These are phyloP conservation scores for Drosophila anomelani DNA, from an alignment of 2,888 invertebrate species.

Conservation along the genomic window DNA sequence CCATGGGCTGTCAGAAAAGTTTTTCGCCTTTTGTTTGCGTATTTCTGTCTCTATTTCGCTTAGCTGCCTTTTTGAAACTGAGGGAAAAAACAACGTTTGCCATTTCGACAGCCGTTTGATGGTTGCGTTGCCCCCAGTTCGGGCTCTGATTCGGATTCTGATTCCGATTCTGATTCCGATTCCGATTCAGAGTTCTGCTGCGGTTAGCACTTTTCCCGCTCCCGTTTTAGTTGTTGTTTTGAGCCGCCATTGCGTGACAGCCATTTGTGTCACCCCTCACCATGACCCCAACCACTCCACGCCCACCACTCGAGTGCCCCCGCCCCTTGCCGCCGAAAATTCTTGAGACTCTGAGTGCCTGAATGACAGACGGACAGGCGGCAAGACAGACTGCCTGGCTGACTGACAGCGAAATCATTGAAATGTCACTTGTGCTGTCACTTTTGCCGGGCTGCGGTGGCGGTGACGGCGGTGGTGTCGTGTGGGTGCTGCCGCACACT, in stretches of 20 bases:
- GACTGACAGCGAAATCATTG: constrained; percentile 64
- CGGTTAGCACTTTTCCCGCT: constrained; percentile 53
- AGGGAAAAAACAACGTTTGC: constrained; percentile 52
- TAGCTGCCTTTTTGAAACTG: constrained; percentile 35
- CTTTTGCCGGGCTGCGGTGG: constrained; percentile 37
- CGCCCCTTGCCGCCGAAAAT: not conserved
- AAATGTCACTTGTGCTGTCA: constrained; percentile 65
- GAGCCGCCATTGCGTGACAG: constrained; percentile 54
- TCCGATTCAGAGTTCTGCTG: constrained; percentile 33
- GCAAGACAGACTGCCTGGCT: constrained; percentile 31
- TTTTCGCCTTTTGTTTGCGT: constrained; percentile 10
- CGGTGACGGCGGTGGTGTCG: constrained; percentile 3
- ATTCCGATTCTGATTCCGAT: not conserved
- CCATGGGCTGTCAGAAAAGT: constrained; percentile 19
- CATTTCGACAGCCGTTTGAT: constrained; percentile 49
- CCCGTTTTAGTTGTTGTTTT: constrained; percentile 39
- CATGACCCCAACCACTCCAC: not conserved
- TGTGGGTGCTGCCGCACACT: constrained; percentile 15
- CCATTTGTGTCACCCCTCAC: constrained; percentile 48
- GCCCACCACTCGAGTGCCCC: constrained; percentile 8
- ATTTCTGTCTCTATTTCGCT: constrained; percentile 12
- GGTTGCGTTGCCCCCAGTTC: constrained; percentile 27
- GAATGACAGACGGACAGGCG: constrained; percentile 21
- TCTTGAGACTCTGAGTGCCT: constrained; percentile 38
- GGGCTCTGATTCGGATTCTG: not conserved